phyloP scores from a whole-genome alignment of 2,888 invertebrate genomes.

The Caenorhabditis doughertyi region DNA sequence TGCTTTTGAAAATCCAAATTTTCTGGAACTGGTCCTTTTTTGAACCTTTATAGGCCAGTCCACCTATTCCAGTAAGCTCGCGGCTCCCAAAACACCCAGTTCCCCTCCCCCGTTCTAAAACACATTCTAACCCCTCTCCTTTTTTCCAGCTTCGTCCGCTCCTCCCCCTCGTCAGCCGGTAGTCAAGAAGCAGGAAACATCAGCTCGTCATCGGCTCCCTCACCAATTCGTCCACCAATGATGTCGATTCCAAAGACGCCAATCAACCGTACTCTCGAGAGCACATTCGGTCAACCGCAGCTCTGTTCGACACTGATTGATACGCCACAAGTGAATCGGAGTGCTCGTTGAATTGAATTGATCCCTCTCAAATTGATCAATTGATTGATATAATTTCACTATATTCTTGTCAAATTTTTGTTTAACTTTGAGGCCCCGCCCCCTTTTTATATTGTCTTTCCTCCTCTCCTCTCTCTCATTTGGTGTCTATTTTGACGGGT shows the following conservation, averaged over 20 bases:
- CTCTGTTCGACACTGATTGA: slow-evolving; percentile 62
- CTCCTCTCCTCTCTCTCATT: background rate
- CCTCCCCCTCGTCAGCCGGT: slow-evolving; percentile 12
- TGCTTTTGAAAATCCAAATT: too few species aligned
- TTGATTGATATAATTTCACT: background rate
- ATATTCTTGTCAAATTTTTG: background rate
- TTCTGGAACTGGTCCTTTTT: too few species aligned
- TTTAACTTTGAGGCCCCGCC: slow-evolving; percentile 10
- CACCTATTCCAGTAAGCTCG: too few species aligned
- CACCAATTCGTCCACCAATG: slow-evolving; percentile 45
- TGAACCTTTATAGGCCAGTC: too few species aligned
- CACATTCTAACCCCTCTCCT: too few species aligned
- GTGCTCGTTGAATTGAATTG: too few species aligned
- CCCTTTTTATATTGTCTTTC: slow-evolving; percentile 15
- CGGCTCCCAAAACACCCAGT: too few species aligned
- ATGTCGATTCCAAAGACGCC: slow-evolving; percentile 55
- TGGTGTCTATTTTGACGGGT: slow-evolving; percentile 31
- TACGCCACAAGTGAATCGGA: slow-evolving; percentile 30
- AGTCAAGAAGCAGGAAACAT: background rate
- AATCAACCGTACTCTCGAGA: slow-evolving; percentile 43
- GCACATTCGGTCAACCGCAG: slow-evolving; percentile 57
- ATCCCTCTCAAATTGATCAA: too few species aligned
- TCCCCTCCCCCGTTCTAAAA: too few species aligned
- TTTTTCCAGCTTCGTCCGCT: slow-evolving; percentile 35
- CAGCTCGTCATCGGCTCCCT: slow-evolving; percentile 1